phyloP scores from a whole-genome alignment of 2,888 invertebrate species.

The Dynastes hyllus region DNA sequence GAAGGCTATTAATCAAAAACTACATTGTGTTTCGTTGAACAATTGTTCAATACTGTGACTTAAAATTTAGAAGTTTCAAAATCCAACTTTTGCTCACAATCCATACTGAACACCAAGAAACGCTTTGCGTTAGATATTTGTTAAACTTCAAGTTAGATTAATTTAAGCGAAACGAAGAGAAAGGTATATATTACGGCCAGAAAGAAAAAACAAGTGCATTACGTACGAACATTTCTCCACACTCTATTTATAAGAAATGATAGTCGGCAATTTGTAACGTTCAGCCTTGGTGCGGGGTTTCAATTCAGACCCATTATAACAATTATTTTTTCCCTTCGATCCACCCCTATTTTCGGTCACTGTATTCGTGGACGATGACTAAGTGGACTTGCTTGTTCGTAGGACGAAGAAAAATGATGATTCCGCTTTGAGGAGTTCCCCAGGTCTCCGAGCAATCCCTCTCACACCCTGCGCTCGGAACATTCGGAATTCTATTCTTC shows the following conservation, averaged over 20 bases:
- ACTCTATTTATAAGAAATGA: conserved; percentile 45
- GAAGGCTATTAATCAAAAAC: too few species aligned
- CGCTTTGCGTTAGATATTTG: too few species aligned
- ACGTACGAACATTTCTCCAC: conserved; percentile 28
- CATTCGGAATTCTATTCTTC: conserved; percentile 62
- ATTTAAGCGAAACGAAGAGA: neutral
- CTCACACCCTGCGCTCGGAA: conserved; percentile 62
- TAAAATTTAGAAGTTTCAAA: too few species aligned
- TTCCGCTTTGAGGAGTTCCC: conserved; percentile 71
- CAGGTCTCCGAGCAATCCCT: conserved; percentile 67
- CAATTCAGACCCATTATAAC: conserved; percentile 59
- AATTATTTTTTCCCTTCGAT: conserved; percentile 58
- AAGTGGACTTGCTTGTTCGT: conserved; percentile 74
- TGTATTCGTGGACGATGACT: conserved; percentile 71
- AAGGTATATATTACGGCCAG: neutral
- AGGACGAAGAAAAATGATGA: conserved; percentile 74
- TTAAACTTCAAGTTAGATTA: neutral
- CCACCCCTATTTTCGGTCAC: conserved; percentile 55
- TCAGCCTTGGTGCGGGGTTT: conserved; percentile 46
- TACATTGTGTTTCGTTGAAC: too few species aligned
- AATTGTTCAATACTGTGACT: too few species aligned
- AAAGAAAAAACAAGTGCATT: conserved; percentile 32
- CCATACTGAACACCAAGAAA: too few species aligned
- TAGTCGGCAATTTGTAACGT: conserved; percentile 50
- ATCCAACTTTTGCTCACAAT: too few species aligned